Conservation (phyloP, 2,797 vertebrate species). For the Tragopan temminckii region DNA sequence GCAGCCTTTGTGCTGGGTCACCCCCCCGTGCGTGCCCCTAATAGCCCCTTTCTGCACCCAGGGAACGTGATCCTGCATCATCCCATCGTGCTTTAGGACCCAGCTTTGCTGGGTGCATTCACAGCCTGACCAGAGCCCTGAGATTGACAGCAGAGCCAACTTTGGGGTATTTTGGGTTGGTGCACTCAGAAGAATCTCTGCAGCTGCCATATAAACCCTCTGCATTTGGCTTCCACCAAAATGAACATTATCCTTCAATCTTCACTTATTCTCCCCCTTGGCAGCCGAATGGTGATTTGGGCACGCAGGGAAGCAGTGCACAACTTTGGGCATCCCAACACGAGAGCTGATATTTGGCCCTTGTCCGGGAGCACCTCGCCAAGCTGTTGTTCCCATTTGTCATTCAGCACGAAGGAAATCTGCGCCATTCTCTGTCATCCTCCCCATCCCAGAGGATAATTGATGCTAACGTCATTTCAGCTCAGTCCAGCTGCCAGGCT, state of each 20-base stretch:
- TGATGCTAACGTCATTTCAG: slow-evolving; percentile 76
- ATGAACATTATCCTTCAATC: rapidly evolving
- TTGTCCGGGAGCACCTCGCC: background rate
- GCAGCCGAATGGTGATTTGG: background rate
- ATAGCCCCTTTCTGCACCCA: slow-evolving; percentile 50
- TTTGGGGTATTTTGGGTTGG: background rate
- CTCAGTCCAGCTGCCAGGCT: slow-evolving; percentile 78
- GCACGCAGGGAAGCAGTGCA: background rate
- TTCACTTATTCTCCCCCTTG: background rate
- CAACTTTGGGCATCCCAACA: rapidly evolving
- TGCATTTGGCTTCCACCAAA: background rate
- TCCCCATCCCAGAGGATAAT: slow-evolving; percentile 67
- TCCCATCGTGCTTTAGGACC: background rate
- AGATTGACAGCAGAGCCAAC: background rate
- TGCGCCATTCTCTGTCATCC: background rate
- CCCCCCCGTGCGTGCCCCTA: background rate
- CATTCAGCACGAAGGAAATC: slow-evolving; percentile 28
- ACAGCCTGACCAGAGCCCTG: background rate
- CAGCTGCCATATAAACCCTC: background rate
- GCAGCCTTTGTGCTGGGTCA: slow-evolving; percentile 20
- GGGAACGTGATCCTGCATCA: slow-evolving; percentile 42
- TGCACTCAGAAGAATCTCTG: background rate
- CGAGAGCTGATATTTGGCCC: rapidly evolving
- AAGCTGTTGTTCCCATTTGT: slow-evolving; percentile 53
- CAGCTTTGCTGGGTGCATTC: background rate